Conservation (phyloP, 2,797 vertebrate species). For the Lateolabrax maculatus region DNA sequence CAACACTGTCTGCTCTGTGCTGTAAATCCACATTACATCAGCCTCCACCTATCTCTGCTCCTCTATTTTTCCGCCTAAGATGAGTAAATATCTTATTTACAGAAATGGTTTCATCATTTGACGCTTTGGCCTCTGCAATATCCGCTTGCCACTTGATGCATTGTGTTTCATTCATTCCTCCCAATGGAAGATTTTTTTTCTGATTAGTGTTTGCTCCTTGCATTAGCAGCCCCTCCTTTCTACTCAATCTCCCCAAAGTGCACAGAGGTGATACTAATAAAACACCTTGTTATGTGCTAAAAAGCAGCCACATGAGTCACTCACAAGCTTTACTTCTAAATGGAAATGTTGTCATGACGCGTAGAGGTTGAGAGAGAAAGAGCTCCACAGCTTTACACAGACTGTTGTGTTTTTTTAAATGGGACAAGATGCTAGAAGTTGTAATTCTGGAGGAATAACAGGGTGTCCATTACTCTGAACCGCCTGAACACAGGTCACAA, state of each 20-base stretch:
- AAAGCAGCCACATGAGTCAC: constrained; percentile 50
- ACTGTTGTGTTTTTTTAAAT: constrained; percentile 28
- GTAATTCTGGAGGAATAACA: constrained; percentile 7
- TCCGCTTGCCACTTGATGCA: constrained; percentile 62
- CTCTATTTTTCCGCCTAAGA: constrained; percentile 49
- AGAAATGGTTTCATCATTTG: constrained; percentile 64
- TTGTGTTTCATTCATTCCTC: constrained; percentile 53
- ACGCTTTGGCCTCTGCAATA: constrained; percentile 62
- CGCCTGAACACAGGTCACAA: not conserved
- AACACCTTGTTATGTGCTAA: constrained; percentile 61
- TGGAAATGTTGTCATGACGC: constrained; percentile 49
- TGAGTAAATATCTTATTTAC: constrained; percentile 73
- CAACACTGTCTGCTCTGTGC: constrained; percentile 55
- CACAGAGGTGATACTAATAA: constrained; percentile 59
- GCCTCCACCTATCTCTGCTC: constrained; percentile 8
- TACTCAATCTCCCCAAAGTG: constrained; percentile 39
- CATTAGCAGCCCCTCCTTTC: constrained; percentile 28
- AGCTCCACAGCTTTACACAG: constrained; percentile 42
- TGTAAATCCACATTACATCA: constrained; percentile 52
- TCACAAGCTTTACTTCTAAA: constrained; percentile 35
- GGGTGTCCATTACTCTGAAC: constrained; percentile 1
- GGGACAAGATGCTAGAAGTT: constrained; percentile 17
- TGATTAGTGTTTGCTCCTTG: constrained; percentile 46
- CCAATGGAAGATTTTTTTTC: constrained; percentile 41
- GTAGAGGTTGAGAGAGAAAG: constrained; percentile 9